Evolutionary conservation across 2,888 invertebrate species (phyloP).

Genomic region (Epirrita christyi): DNA sequence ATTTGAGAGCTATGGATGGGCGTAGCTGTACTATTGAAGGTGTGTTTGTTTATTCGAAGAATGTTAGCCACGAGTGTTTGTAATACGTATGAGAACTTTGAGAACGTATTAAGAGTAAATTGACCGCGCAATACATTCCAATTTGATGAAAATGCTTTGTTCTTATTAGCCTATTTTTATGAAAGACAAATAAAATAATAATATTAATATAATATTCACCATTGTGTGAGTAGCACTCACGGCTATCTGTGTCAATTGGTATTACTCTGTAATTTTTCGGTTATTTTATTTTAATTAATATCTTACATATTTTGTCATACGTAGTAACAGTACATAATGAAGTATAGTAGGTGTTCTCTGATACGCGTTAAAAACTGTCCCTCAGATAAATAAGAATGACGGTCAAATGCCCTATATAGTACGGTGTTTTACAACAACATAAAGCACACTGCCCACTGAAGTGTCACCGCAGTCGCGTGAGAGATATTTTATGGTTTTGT

Average conservation of each 20-base stretch:
- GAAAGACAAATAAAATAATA: no score
- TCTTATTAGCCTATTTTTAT: no score
- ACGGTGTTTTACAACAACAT: constrained; percentile 38
- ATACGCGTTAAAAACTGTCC: background rate
- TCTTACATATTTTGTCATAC: no score
- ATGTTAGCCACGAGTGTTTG: constrained; percentile 42
- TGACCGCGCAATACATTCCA: no score
- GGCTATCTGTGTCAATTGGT: no score
- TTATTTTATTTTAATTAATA: no score
- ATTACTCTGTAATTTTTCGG: no score
- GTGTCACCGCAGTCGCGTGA: background rate
- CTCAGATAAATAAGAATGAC: constrained; percentile 34
- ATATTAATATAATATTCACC: no score
- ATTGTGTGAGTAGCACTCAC: no score
- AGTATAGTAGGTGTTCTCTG: background rate
- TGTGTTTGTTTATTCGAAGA: constrained; percentile 50
- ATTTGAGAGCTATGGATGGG: constrained; percentile 73
- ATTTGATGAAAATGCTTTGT: no score
- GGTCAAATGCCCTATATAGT: constrained; percentile 38
- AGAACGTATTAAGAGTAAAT: no score
- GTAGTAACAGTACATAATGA: no score
- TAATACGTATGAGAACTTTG: background rate
- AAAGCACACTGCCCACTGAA: constrained; percentile 5
- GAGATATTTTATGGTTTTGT: background rate
- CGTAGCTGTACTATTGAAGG: constrained; percentile 55